A percentile compares a stretch with the other conserved stretches of the same genome.
Evolutionary conservation across 2,797 vertebrate species (phyloP).

Genomic region (Hybognathus amarus): DNA sequence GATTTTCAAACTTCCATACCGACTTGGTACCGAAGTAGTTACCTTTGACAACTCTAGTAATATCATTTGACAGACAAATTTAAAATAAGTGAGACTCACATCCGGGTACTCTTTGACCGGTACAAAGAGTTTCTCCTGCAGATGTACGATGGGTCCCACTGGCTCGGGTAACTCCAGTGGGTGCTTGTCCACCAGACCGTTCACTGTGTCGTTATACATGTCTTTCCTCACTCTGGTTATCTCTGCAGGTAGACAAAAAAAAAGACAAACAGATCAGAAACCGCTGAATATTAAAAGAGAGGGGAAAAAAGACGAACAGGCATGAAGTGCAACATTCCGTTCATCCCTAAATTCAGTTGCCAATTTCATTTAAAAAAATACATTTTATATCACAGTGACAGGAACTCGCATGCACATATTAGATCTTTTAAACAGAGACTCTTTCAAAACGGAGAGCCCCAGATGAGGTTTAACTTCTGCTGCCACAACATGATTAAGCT

Average conservation of each 20-base stretch:
- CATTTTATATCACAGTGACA: neutral
- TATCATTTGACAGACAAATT: neutral
- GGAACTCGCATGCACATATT: neutral
- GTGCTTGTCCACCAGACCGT: slow-evolving; percentile 82
- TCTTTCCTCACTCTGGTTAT: slow-evolving; percentile 88
- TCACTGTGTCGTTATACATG: slow-evolving; percentile 85
- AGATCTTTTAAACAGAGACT: slow-evolving; percentile 21
- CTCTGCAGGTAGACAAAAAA: slow-evolving; percentile 70
- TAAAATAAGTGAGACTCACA: slow-evolving; percentile 69
- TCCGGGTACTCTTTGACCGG: slow-evolving; percentile 87
- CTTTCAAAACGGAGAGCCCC: slow-evolving; percentile 31
- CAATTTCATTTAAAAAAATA: neutral
- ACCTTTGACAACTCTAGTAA: too few species aligned
- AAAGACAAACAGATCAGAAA: slow-evolving; percentile 32
- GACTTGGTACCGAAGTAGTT: too few species aligned
- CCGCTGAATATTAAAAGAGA: neutral
- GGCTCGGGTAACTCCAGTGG: slow-evolving; percentile 83
- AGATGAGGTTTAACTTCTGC: slow-evolving; percentile 42
- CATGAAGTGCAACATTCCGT: neutral
- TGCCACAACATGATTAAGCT: slow-evolving; percentile 48
- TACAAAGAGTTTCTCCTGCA: slow-evolving; percentile 87
- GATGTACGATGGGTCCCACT: slow-evolving; percentile 79
- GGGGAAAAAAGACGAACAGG: neutral
- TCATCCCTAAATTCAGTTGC: neutral
- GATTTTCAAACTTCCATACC: too few species aligned